Percentiles rank a stretch among this genome's conserved stretches.
Evolutionary conservation across 2,797 vertebrate species (phyloP).

Genomic region (Danio albolineatus): DNA sequence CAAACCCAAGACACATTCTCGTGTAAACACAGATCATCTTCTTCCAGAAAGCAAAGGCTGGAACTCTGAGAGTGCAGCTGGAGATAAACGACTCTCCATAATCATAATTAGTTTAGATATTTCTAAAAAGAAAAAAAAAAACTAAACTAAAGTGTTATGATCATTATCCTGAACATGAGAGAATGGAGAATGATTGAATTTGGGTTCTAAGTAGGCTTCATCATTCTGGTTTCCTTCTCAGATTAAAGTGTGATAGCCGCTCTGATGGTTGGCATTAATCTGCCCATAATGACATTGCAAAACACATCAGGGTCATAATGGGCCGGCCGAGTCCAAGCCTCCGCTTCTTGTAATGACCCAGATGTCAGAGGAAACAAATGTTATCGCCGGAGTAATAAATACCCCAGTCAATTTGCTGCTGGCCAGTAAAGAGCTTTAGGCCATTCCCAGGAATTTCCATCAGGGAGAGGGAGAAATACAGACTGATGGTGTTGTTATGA

Average conservation of each 20-base stretch:
- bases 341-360: slow-evolving; percentile 53
- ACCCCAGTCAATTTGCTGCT: slow-evolving; percentile 49
- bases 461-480: slow-evolving; percentile 36
- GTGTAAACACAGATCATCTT: slow-evolving; percentile 25
- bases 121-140: slow-evolving; percentile 34
- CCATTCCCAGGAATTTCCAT: slow-evolving; percentile 51
- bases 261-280: slow-evolving; percentile 51
- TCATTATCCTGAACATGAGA: slow-evolving; percentile 48
- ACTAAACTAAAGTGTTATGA: slow-evolving; percentile 46
- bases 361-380: slow-evolving; percentile 49
- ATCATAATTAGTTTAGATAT: slow-evolving; percentile 50
- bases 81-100: slow-evolving; percentile 41
- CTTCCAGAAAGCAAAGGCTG: slow-evolving; percentile 11
- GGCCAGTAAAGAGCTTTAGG: slow-evolving; percentile 52
- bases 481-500: slow-evolving; percentile 41
- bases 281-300: slow-evolving; percentile 45
- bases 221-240: slow-evolving; percentile 49
- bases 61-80: slow-evolving; percentile 25
- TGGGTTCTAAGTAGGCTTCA: slow-evolving; percentile 46
- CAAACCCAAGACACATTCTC: slow-evolving; percentile 1
- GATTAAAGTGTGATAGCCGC: slow-evolving; percentile 50
- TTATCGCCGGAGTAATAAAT: slow-evolving; percentile 50
- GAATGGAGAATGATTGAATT: slow-evolving; percentile 53
- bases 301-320: slow-evolving; percentile 54
- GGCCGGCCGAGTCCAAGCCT: slow-evolving; percentile 34